These are phyloP conservation scores for Seriola rivoliana DNA, from an alignment of 2,113 vertebrate genomes.

Conservation along the genomic window DNA sequence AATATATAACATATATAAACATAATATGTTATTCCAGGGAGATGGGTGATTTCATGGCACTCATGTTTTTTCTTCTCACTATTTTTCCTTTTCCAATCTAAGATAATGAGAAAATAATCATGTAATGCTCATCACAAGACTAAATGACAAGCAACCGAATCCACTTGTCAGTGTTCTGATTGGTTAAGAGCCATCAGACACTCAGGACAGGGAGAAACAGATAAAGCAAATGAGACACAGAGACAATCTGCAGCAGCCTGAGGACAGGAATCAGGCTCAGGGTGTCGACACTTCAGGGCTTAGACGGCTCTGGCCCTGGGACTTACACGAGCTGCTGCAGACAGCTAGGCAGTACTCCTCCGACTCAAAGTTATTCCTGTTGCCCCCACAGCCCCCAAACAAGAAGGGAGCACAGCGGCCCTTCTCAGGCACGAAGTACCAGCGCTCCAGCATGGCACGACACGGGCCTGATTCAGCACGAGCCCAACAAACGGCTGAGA, in stretches of 20 bases:
- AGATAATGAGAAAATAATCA: conserved; percentile 20
- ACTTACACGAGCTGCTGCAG: conserved; percentile 98
- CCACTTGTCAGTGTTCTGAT: conserved; percentile 34
- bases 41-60: neutral
- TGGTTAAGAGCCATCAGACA: conserved; percentile 52
- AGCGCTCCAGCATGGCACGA: conserved; percentile 93
- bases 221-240: conserved; percentile 38
- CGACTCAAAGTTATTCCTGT: conserved; percentile 99
- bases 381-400: conserved; percentile 98
- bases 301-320: conserved; percentile 28
- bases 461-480: conserved; percentile 94
- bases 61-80: neutral
- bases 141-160: conserved; percentile 7
- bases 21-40: neutral
- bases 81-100: neutral
- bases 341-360: conserved; percentile 98
- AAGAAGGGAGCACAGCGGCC: conserved; percentile 94
- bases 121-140: neutral
- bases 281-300: conserved; percentile 44
- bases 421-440: conserved; percentile 93
- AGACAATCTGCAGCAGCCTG: conserved; percentile 51
- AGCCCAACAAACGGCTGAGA: conserved; percentile 97
- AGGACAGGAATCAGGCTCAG: conserved; percentile 44
- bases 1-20: neutral
- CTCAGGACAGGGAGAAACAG: conserved; percentile 30